Base-by-base conservation (phyloP, 2,888 invertebrate genomes). In the Diadegma fenestrale region DNA sequence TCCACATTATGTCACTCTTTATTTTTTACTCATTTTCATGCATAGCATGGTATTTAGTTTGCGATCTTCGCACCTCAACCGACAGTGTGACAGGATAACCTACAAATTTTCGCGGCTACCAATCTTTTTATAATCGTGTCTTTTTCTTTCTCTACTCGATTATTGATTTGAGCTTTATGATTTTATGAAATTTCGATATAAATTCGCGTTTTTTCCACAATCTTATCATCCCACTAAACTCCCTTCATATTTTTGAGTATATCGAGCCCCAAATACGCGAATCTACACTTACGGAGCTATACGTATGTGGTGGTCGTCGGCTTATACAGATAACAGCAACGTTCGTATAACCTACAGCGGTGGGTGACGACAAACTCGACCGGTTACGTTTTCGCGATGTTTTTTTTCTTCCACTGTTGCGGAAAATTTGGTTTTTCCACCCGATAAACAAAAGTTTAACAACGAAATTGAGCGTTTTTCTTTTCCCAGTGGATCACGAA, bases 11-110 rank as follows among this genome's bases (percentile, higher is more conserved):
- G 87, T 89, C 88, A 89, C 88, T 73, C 83, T 64, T 48, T 77
- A 71, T 48, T 64, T 73, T 71, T 75, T 79, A 22, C 17, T 1
- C 12, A 30, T 41, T 80, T 51, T 86, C 69, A 54, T 33, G 8
- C 33, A 19, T 54, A 17, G 8, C 17, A 2, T 19, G 17, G 37
- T 45, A 58, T 51, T 66, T 84, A 43, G 85, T 86, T 69, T 75
- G 14, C 58, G 26, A 58, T 51, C 84, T 80, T 48, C 64, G 84
- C 51, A 54, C 37, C 33, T 58, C 63, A 30, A 45, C 71, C 43
- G 61, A 37, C 19, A 68, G 84, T 88, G 84, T 90, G 90, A 91
- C 90, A 89, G 91, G 89, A 90, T 91, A 91, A 90, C 91, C 90
- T 91, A 88, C 69, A 88, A 90, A 87, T 88, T 87, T 80, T 68